phyloP scores from a whole-genome alignment of 2,888 invertebrate genomes.

The Pediacus dermestoides region DNA sequence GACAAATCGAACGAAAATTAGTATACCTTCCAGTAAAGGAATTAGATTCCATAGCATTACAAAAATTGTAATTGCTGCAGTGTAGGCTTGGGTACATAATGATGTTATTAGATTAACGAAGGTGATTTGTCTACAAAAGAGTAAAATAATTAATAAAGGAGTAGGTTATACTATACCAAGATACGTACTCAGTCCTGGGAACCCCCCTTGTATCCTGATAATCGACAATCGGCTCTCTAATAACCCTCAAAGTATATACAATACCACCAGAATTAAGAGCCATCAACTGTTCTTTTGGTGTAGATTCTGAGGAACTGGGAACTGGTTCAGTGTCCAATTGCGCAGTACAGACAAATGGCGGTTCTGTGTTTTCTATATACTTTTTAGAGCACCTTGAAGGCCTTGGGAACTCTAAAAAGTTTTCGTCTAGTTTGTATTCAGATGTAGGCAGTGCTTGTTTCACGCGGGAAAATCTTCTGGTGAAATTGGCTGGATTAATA shows the following conservation, averaged over 20 bases:
- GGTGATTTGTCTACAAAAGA: constrained; percentile 39
- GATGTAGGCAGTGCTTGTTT: too few species aligned
- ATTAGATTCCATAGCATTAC: constrained; percentile 40
- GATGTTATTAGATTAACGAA: constrained; percentile 41
- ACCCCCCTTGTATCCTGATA: constrained; percentile 43
- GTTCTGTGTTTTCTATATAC: too few species aligned
- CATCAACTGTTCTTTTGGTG: background rate
- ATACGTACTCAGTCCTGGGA: constrained; percentile 39
- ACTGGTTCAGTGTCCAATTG: too few species aligned
- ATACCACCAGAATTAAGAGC: constrained; percentile 12
- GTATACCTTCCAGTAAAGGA: constrained; percentile 38
- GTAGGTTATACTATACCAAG: constrained; percentile 2
- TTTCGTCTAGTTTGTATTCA: too few species aligned
- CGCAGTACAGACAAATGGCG: too few species aligned
- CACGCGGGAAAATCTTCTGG: too few species aligned
- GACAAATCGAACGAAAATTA: constrained; percentile 40
- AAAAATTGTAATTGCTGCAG: constrained; percentile 40
- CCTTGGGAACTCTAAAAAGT: too few species aligned
- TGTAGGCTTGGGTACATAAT: constrained; percentile 40
- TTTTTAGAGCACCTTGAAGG: too few species aligned
- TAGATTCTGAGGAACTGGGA: too few species aligned
- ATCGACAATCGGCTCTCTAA: constrained; percentile 42
- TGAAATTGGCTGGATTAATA: too few species aligned
- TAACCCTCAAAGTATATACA: constrained; percentile 25
- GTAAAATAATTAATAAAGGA: background rate